Evolutionary conservation across 2,888 invertebrate genomes (phyloP).

Genomic region (Ptilodon capucinus): DNA sequence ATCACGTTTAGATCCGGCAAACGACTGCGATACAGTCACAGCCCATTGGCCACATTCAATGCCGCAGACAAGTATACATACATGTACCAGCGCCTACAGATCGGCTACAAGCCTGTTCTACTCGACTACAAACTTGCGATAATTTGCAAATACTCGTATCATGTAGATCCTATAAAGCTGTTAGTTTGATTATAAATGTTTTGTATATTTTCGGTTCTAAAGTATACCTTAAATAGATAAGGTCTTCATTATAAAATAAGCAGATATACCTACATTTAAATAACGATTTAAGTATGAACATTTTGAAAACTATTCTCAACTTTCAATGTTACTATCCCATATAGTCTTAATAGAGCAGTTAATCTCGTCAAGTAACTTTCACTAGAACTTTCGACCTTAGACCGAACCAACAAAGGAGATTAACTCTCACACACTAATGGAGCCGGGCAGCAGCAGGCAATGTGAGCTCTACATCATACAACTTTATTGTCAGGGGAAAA

Average conservation of each 20-base stretch:
- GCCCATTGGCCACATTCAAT: slow-evolving; percentile 62
- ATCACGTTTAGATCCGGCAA: slow-evolving; percentile 30
- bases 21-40: slow-evolving; percentile 44
- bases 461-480: background rate
- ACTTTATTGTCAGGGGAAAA: background rate
- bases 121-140: slow-evolving; percentile 11
- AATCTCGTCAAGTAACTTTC: slow-evolving; percentile 15
- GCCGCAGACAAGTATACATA: slow-evolving; percentile 34
- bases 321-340: slow-evolving; percentile 1
- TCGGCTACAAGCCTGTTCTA: slow-evolving; percentile 8
- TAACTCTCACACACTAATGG: background rate
- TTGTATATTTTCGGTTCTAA: background rate
- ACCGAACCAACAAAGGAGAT: background rate
- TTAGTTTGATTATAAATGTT: no score
- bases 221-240: no score
- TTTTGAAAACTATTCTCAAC: background rate
- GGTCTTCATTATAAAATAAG: no score
- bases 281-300: no score
- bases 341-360: slow-evolving; percentile 14
- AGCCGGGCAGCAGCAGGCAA: background rate
- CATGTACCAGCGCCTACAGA: slow-evolving; percentile 2
- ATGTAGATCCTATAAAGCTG: background rate
- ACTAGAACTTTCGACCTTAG: background rate
- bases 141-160: slow-evolving; percentile 10
- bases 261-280: no score